Evolutionary conservation across 92 coral and sea anemone genomes (phyloP).

Genomic region (Porites rus): DNA sequence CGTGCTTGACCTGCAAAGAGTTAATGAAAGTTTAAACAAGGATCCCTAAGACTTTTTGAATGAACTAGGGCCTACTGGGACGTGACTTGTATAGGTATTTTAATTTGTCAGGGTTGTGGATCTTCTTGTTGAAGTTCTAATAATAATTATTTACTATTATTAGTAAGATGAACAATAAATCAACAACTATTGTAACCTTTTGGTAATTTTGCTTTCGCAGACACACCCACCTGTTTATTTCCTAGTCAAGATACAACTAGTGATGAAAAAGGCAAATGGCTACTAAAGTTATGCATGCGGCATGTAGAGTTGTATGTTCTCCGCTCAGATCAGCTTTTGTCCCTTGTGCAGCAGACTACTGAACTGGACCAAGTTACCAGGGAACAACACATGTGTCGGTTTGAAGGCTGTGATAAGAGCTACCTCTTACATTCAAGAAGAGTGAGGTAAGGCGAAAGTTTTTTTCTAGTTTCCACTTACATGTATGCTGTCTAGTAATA

Average conservation of each 20-base stretch:
- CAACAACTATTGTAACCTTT: background rate
- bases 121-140: no score
- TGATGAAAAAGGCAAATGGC: conserved; percentile 49
- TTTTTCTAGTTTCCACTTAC: no score
- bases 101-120: no score
- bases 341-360: conserved; percentile 38
- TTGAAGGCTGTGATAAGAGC: conserved; percentile 30
- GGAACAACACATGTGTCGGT: conserved; percentile 17
- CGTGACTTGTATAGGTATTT: no score
- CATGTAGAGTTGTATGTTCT: conserved; percentile 39
- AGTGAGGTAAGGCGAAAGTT: conserved; percentile 13
- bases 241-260: conserved; percentile 35
- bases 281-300: conserved; percentile 55
- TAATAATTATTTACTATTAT: background rate
- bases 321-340: background rate
- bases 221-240: conserved; percentile 17
- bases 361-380: conserved; percentile 33
- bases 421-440: conserved; percentile 46
- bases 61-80: no score
- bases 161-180: background rate
- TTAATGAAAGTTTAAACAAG: background rate
- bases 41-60: background rate
- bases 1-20: background rate
- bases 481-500: no score
- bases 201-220: background rate